Base-by-base conservation (phyloP, 2,888 invertebrate species). In the Drosophila neoperkinsi region DNA sequence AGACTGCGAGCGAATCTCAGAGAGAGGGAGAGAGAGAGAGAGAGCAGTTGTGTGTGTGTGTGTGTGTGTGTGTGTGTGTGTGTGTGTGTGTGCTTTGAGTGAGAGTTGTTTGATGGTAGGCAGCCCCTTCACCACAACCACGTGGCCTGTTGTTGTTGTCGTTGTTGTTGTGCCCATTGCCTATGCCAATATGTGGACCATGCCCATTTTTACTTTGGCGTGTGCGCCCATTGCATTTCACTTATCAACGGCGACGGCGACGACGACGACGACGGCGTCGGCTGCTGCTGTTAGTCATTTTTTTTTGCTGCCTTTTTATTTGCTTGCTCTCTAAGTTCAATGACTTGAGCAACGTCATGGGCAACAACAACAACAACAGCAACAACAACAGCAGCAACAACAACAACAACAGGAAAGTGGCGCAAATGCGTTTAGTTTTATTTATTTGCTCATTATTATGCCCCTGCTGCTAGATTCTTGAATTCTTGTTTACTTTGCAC, bases 331-430 rank as follows among this genome's bases (percentile, higher is more conserved):
- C 72, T 91, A 91, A 91, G 91, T 91, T 91, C 91, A 91, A 91
- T 91, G 91, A 91, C 91, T 91, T 81, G 78, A 82, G 79, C 79
- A 90, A 91, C 91, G 91, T 91, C 91, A 91, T 83, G 91, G 91
- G 86, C 91, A 91, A 77, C 75, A 70, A 56, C 59, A 74, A 53
- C 66, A 63, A 3, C 60, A 69, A 55, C 59, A 68, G 43, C 49
- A 64, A 49, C 55, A 79, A 53, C 63, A 64, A 2, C 60, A 69
- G 52, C 59, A 66, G 43, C 49, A 59, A 43, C 55, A 81, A 53
- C 63, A 64, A 59, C 69, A 85, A 66, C 80, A 70, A 81, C 78
- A 71, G 78, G 78, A 83, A 85, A 90, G 81, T 85, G 76, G 89
- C 90, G 88, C 88, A 84, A 90, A 90, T 85, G 88, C 86, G 90